Conservation (phyloP, 2,113 vertebrate genomes). For the Lepus europaeus region DNA sequence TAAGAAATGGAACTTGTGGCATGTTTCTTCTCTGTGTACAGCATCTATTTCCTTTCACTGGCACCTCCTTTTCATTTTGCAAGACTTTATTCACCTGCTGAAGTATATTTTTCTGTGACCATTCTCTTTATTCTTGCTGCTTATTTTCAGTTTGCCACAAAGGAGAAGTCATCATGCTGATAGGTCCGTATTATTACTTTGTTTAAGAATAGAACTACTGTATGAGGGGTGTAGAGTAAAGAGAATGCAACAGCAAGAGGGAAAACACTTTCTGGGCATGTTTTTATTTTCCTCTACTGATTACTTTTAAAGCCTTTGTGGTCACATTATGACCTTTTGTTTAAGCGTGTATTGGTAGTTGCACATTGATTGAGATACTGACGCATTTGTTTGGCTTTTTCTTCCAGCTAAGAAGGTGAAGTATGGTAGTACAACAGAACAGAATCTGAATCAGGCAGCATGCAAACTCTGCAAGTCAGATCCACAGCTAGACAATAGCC, state of each 20-base stretch:
- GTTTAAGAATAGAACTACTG: conserved; percentile 70
- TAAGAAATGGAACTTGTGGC: background rate
- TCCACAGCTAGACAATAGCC: conserved; percentile 34
- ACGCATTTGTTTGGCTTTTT: conserved; percentile 63
- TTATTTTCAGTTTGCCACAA: conserved; percentile 76
- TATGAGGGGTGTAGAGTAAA: conserved; percentile 35
- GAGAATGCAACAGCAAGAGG: conserved; percentile 59
- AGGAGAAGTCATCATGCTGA: conserved; percentile 71
- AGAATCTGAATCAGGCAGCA: conserved; percentile 14
- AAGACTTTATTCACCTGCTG: conserved; percentile 66
- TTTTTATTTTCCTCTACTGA: conserved; percentile 72
- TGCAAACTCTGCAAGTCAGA: background rate
- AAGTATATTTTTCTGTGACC: conserved; percentile 59
- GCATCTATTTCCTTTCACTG: conserved; percentile 5
- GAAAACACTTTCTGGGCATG: conserved; percentile 52
- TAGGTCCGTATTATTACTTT: conserved; percentile 71
- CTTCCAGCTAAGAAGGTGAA: background rate
- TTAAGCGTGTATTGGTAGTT: conserved; percentile 47
- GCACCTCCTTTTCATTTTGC: conserved; percentile 31
- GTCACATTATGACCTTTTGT: conserved; percentile 69
- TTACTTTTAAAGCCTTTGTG: conserved; percentile 73
- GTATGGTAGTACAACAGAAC: background rate
- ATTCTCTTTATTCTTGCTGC: conserved; percentile 76
- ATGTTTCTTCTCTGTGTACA: conserved; percentile 36
- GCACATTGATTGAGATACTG: background rate